Evolutionary conservation across 2,888 invertebrate genomes (phyloP).

Genomic region (Eilema sororculum): DNA sequence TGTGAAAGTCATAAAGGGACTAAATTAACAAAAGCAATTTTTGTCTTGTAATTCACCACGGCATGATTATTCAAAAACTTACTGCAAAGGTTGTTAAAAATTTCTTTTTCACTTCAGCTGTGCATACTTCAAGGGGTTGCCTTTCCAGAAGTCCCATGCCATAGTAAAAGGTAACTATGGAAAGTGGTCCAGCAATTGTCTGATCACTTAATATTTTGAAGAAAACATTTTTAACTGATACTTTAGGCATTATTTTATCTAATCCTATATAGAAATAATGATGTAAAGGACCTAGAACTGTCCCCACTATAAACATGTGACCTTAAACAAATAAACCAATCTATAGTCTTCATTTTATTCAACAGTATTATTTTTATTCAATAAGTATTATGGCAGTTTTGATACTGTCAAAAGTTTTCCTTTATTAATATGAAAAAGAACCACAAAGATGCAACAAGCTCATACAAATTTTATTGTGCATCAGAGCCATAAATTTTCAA

Average conservation of each 20-base stretch:
- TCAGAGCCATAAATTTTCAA: too few species aligned
- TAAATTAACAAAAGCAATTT: neutral
- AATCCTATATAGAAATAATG: constrained; percentile 17
- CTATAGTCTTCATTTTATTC: neutral
- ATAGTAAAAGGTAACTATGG: constrained; percentile 14
- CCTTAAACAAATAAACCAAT: constrained; percentile 15
- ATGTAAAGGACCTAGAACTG: constrained; percentile 6
- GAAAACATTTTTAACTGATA: constrained; percentile 8
- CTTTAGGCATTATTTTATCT: constrained; percentile 15
- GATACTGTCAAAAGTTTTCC: neutral
- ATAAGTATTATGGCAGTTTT: neutral
- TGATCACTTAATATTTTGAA: constrained; percentile 16
- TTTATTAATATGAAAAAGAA: too few species aligned
- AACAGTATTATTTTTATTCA: too few species aligned
- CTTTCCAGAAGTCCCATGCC: constrained; percentile 12
- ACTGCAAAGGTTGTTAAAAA: constrained; percentile 12
- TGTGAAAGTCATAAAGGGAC: constrained; percentile 21
- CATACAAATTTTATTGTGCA: too few species aligned
- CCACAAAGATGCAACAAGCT: too few species aligned
- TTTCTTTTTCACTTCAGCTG: constrained; percentile 10
- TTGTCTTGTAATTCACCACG: neutral
- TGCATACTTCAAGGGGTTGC: constrained; percentile 12
- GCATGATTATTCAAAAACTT: neutral
- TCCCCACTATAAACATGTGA: constrained; percentile 15
- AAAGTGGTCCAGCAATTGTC: constrained; percentile 3